Evolutionary conservation across 2,113 vertebrate species (phyloP), one percentile per base, ranked within the genome.

Genomic region (Lophotis ruficrista): DNA sequence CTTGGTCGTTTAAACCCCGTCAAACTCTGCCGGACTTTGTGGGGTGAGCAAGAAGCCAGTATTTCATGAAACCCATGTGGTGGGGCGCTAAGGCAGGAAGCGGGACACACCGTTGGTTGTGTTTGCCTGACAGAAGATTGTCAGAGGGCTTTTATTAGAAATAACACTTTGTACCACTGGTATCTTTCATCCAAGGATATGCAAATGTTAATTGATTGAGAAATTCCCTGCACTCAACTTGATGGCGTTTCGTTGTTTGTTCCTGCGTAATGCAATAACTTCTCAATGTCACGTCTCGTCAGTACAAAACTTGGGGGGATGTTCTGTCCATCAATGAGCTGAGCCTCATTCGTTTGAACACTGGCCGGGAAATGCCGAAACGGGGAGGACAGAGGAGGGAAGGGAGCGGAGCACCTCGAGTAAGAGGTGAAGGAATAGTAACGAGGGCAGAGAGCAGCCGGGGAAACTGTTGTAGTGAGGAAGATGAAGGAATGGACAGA

Each of bases 391-490:
- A 6, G 38, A 24, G 37, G 35, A 68, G 33, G 38, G 25, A 41
- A 60, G 45, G 24, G n/a, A 31, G 18, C 2, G 6, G 35, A 53
- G 17, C 31, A 8, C 9, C 22, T n/a, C 3, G 22, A 69, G 14
- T 8, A 31, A 37, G 60, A 38, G 43, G 27, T 17, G 79, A 56
- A 43, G 47, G 61, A 50, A 23, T 3, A 33, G 17, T 17, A 22
- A n/a, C 33, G 24, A 56, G 47, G 18, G 9, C 38, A n/a, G 79
- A 31, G 31, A 45, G 70, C 41, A 43, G 11, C 51, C 24, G 41
- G 50, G 43, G 11, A 61, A 19, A 15, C 20, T 53, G 35, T 28
- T 47, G 0, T 0, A 11, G 14, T 0, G 4, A 51, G 61, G 61
- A 80, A 33, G 57, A 25, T 2, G 14, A 41, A 71, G 56, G 38